phyloP scores from a whole-genome alignment of 2,113 vertebrate species.

The Sylvia atricapilla region DNA sequence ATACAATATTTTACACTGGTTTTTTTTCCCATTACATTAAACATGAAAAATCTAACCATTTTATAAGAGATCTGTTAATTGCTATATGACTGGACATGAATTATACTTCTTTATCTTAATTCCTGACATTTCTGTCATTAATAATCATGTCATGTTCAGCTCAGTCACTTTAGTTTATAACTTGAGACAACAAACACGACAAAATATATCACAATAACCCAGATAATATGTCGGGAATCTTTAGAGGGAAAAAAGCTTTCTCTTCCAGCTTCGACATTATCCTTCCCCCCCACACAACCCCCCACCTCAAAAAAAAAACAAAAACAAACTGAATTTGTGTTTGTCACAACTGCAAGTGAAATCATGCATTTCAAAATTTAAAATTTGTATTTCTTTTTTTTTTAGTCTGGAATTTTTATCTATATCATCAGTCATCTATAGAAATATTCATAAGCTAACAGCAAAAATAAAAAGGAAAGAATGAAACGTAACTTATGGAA shows the following conservation, averaged over 20 bases:
- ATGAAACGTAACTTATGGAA: neutral
- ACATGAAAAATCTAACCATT: conserved; percentile 13
- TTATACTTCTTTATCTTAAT: conserved; percentile 66
- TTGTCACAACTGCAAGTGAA: neutral
- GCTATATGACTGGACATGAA: conserved; percentile 55
- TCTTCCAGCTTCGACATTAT: neutral
- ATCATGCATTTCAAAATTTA: neutral
- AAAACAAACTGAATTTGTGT: neutral
- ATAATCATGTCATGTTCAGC: conserved; percentile 44
- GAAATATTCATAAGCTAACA: neutral
- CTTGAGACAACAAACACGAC: conserved; percentile 35
- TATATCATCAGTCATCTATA: neutral
- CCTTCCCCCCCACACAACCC: neutral
- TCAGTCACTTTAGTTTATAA: conserved; percentile 55
- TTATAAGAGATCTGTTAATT: conserved; percentile 64
- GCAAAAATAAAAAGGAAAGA: neutral
- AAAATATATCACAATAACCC: conserved; percentile 54
- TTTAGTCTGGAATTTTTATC: neutral
- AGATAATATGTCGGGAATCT: neutral
- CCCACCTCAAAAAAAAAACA: neutral
- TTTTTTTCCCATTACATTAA: conserved; percentile 24
- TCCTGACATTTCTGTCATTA: conserved; percentile 69
- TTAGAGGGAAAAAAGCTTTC: neutral
- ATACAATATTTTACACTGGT: neutral
- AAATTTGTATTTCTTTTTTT: neutral